Evolutionary conservation across 2,888 invertebrate species (phyloP).

Genomic region (Sarcophaga variegata): DNA sequence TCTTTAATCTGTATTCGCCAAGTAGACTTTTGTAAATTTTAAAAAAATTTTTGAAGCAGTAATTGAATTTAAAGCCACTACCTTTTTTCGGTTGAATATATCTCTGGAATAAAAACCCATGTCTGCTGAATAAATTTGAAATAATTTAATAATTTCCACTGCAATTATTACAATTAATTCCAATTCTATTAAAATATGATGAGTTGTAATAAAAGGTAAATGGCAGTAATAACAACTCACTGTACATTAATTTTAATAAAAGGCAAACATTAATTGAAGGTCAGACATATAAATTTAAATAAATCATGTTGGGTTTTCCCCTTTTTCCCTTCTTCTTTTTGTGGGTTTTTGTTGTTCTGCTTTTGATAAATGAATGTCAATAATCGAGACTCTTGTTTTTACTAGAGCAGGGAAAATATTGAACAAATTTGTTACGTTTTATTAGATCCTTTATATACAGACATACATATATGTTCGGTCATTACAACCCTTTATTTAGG

Average conservation of each 20-base stretch:
- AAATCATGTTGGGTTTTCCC: neutral
- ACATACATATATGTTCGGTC: too few relatives aligned
- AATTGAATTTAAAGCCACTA: constrained; percentile 3
- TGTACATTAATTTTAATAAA: neutral
- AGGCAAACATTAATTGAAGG: neutral
- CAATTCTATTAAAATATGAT: neutral
- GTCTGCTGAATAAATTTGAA: neutral
- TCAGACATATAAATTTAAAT: neutral
- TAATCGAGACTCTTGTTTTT: too few relatives aligned
- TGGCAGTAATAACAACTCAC: neutral
- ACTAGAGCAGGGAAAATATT: too few relatives aligned
- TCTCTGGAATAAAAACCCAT: neutral
- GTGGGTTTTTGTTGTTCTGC: neutral
- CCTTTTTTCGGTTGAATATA: neutral
- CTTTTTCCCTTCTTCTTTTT: neutral
- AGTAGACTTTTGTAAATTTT: neutral
- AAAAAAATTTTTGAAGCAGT: neutral
- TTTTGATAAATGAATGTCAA: too few relatives aligned
- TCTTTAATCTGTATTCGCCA: neutral
- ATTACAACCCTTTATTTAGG: too few relatives aligned
- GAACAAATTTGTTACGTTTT: too few relatives aligned
- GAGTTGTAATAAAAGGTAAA: neutral
- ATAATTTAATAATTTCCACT: constrained; percentile 24
- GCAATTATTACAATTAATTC: constrained; percentile 22
- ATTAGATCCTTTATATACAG: too few relatives aligned